These are phyloP conservation scores for Leptinotarsa haldemani DNA, from an alignment of 2,888 invertebrate species.

Conservation along the genomic window DNA sequence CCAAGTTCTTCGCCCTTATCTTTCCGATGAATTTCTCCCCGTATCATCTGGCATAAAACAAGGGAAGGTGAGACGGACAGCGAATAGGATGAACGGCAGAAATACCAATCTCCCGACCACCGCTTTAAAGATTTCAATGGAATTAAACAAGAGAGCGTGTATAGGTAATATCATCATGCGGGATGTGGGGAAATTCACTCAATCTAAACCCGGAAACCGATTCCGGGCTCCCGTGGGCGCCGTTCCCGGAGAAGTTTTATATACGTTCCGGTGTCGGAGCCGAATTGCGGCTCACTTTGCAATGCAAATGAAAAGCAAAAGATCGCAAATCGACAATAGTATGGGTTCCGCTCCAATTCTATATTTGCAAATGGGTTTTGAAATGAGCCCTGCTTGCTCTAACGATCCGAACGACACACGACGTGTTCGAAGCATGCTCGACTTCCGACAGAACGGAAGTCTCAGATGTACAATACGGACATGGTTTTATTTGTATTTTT, in stretches of 20 bases:
- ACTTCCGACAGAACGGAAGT: not conserved
- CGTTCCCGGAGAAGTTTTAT: slow-evolving; percentile 64
- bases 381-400: slow-evolving; percentile 50
- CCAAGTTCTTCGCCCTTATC: too few relatives aligned
- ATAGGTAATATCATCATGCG: slow-evolving; percentile 63
- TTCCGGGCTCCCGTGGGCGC: slow-evolving; percentile 64
- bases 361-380: slow-evolving; percentile 62
- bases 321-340: slow-evolving; percentile 66
- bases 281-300: slow-evolving; percentile 65
- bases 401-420: slow-evolving; percentile 43
- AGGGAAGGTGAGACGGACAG: not conserved
- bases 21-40: not conserved
- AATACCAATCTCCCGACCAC: slow-evolving; percentile 28
- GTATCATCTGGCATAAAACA: not conserved
- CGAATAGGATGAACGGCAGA: slow-evolving; percentile 17
- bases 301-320: slow-evolving; percentile 67
- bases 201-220: slow-evolving; percentile 67
- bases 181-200: slow-evolving; percentile 65
- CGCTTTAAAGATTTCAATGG: slow-evolving; percentile 63
- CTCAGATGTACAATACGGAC: slow-evolving; percentile 2
- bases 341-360: slow-evolving; percentile 63
- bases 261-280: slow-evolving; percentile 61
- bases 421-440: slow-evolving; percentile 15
- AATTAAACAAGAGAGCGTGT: slow-evolving; percentile 63
- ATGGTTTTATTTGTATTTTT: slow-evolving; percentile 9